phyloP scores from a whole-genome alignment of 2,888 invertebrate genomes.

The Drosophila koepferae region DNA sequence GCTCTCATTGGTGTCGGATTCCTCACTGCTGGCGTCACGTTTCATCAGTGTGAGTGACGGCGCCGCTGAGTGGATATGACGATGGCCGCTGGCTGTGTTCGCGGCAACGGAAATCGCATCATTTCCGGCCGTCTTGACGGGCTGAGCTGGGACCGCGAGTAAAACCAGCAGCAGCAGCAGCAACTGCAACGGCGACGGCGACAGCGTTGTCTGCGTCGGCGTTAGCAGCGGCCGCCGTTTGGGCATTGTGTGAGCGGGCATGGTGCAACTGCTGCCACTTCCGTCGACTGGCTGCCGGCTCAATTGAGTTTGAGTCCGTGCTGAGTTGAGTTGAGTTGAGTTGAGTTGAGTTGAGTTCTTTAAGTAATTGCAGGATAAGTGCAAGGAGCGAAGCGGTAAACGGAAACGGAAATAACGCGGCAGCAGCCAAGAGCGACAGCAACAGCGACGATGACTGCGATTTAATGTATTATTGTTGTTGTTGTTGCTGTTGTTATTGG shows the following conservation, averaged over 20 bases:
- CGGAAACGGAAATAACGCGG: constrained; percentile 63
- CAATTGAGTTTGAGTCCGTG: not conserved
- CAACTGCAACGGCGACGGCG: not conserved
- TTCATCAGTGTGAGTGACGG: constrained; percentile 28
- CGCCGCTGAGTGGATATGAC: constrained; percentile 24
- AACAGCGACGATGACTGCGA: not conserved
- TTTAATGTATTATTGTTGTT: constrained; percentile 9
- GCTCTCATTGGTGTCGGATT: not conserved
- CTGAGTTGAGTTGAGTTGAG: constrained; percentile 2
- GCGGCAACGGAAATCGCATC: constrained; percentile 60
- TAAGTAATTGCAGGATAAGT: constrained; percentile 50
- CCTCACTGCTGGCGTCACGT: constrained; percentile 32
- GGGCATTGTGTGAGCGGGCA: constrained; percentile 23
- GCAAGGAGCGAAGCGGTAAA: constrained; percentile 21
- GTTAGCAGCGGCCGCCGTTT: constrained; percentile 12
- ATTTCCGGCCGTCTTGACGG: constrained; percentile 56
- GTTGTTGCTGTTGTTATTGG: not conserved
- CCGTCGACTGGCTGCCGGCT: constrained; percentile 18
- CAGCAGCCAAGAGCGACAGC: constrained; percentile 12
- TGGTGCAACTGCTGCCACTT: constrained; percentile 32
- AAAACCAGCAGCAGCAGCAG: constrained; percentile 25
- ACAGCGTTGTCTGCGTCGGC: not conserved
- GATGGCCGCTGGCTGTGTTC: constrained; percentile 18
- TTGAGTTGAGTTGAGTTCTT: constrained; percentile 9
- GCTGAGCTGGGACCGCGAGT: constrained; percentile 15